These are phyloP conservation scores for Xyrauchen texanus DNA, from an alignment of 2,113 vertebrate species.

Conservation along the genomic window DNA sequence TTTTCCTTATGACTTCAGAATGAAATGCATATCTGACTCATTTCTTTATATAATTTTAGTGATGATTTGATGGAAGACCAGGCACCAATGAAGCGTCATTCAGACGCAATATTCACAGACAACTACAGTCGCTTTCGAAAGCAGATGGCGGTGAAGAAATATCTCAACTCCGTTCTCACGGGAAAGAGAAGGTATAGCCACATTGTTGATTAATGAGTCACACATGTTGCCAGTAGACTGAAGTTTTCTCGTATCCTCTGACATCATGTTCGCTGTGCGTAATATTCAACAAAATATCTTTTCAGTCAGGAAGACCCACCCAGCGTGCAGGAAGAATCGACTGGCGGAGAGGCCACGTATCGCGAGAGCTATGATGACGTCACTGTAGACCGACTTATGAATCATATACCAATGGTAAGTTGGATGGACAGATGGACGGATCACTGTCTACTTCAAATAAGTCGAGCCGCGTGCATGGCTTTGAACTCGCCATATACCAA, in stretches of 20 bases:
- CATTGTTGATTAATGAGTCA: too few relatives aligned
- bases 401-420: conserved; percentile 82
- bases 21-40: background rate
- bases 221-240: too few relatives aligned
- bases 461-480: background rate
- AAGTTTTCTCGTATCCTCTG: too few relatives aligned
- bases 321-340: conserved; percentile 79
- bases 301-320: conserved; percentile 81
- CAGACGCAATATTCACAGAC: conserved; percentile 95
- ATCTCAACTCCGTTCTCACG: conserved; percentile 88
- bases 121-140: conserved; percentile 95
- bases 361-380: conserved; percentile 83
- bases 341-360: conserved; percentile 77
- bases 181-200: conserved; percentile 87
- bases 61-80: conserved; percentile 79
- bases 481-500: background rate
- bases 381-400: conserved; percentile 80
- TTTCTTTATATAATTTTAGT: conserved; percentile 57
- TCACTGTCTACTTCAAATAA: background rate
- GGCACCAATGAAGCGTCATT: conserved; percentile 87
- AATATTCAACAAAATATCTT: background rate
- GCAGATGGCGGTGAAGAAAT: conserved; percentile 97
- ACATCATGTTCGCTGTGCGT: background rate
- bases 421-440: too few relatives aligned
- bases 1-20: background rate